A percentile compares a stretch with the other conserved stretches of the same genome.
Evolutionary conservation across 2,113 vertebrate species (phyloP).

Genomic region (Gambusia holbrooki): DNA sequence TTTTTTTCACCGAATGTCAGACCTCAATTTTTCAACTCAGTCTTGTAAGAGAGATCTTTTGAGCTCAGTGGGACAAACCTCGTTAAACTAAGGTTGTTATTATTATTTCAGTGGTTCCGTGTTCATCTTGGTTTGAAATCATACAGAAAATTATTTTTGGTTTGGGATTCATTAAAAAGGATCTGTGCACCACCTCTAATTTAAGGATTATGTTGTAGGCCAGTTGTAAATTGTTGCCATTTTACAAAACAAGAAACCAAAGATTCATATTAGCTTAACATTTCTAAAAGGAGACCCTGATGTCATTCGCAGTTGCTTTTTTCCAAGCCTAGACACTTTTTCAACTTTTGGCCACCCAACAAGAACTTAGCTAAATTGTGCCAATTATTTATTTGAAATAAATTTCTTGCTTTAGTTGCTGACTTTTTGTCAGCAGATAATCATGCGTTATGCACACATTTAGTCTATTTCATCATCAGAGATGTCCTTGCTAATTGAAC

Average conservation of each 20-base stretch:
- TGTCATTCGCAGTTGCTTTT: no score
- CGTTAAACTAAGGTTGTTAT: no score
- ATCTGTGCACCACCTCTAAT: constrained; percentile 12
- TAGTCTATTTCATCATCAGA: background rate
- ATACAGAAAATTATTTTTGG: background rate
- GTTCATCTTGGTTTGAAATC: constrained; percentile 11
- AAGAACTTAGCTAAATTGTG: background rate
- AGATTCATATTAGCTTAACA: background rate
- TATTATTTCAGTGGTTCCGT: background rate
- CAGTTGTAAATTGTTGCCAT: background rate
- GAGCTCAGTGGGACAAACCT: no score
- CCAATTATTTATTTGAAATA: background rate
- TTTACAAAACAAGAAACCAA: background rate
- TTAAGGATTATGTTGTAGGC: constrained; percentile 4
- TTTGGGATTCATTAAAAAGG: constrained; percentile 7
- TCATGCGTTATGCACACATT: background rate
- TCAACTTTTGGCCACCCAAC: background rate
- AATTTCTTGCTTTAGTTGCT: background rate
- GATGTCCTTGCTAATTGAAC: background rate
- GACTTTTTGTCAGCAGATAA: background rate
- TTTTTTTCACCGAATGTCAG: constrained; percentile 11
- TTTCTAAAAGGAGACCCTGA: background rate
- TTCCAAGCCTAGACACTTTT: background rate
- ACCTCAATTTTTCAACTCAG: background rate
- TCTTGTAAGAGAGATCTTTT: no score